Evolutionary conservation across 2,888 invertebrate genomes (phyloP).

Genomic region (Phragmatobia fuliginosa): DNA sequence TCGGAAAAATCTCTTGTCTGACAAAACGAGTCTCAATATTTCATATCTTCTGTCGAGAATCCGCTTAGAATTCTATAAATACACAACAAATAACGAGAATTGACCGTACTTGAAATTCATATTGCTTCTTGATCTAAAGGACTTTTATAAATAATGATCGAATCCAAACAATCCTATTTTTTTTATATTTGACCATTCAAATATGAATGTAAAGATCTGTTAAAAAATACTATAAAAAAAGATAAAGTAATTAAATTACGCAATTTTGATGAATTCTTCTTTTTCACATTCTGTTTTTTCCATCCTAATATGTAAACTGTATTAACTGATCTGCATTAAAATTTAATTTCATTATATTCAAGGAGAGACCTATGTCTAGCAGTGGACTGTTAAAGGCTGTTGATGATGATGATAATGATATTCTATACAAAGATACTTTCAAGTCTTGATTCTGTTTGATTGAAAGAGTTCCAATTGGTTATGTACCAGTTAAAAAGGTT

Average conservation of each 20-base stretch:
- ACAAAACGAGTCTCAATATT: neutral
- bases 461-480: neutral
- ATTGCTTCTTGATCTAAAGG: neutral
- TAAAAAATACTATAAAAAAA: too few relatives aligned
- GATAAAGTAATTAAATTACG: too few relatives aligned
- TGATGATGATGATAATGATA: too few relatives aligned
- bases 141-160: neutral
- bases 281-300: too few relatives aligned
- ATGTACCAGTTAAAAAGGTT: neutral
- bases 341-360: too few relatives aligned
- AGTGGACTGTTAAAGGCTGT: too few relatives aligned
- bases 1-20: neutral
- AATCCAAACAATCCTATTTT: neutral
- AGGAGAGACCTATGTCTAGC: too few relatives aligned
- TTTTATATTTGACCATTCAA: neutral
- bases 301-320: too few relatives aligned
- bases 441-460: neutral
- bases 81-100: neutral
- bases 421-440: too few relatives aligned
- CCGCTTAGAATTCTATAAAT: neutral
- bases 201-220: neutral
- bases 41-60: neutral
- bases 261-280: too few relatives aligned
- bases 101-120: conserved; percentile 2
- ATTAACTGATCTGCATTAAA: too few relatives aligned